Evolutionary conservation across 2,797 vertebrate species (phyloP).

Genomic region (Petrocephalus schoutedeni): DNA sequence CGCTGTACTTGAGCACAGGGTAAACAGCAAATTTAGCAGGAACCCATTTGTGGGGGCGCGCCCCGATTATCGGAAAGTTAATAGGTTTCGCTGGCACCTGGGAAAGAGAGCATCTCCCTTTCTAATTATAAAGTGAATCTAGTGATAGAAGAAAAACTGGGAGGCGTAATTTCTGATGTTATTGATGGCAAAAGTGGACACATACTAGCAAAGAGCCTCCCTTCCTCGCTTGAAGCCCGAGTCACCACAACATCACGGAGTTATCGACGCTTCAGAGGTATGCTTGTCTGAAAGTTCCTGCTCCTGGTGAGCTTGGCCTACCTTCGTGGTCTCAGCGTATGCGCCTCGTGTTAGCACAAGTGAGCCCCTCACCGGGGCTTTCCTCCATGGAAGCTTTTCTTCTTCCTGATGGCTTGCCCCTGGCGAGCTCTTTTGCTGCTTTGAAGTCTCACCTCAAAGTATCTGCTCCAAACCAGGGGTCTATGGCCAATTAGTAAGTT

Average conservation of each 20-base stretch:
- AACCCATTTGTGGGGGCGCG: conserved; percentile 18
- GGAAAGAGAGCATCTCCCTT: conserved; percentile 28
- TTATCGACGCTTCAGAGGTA: background rate
- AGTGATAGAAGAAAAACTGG: conserved; percentile 23
- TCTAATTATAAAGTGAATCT: conserved; percentile 36
- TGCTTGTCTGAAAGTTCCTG: background rate
- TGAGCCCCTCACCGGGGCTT: background rate
- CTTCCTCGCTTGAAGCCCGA: background rate
- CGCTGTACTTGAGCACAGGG: conserved; percentile 17
- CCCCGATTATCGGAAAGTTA: conserved; percentile 25
- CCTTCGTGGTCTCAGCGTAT: background rate
- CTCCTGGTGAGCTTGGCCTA: background rate
- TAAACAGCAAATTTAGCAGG: conserved; percentile 36
- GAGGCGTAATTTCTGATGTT: conserved; percentile 30
- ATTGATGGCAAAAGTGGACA: conserved; percentile 31
- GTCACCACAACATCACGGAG: background rate
- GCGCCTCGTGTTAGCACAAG: background rate
- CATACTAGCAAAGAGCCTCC: background rate
- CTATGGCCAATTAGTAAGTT: background rate
- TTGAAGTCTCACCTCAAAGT: conserved; percentile 8
- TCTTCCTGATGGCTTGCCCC: background rate
- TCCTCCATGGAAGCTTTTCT: background rate
- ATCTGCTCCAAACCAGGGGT: background rate
- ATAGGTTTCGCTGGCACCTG: conserved; percentile 23
- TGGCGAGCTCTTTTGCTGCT: background rate